Base-by-base conservation (phyloP, 2,888 invertebrate genomes). In the Amaurobius ferox region DNA sequence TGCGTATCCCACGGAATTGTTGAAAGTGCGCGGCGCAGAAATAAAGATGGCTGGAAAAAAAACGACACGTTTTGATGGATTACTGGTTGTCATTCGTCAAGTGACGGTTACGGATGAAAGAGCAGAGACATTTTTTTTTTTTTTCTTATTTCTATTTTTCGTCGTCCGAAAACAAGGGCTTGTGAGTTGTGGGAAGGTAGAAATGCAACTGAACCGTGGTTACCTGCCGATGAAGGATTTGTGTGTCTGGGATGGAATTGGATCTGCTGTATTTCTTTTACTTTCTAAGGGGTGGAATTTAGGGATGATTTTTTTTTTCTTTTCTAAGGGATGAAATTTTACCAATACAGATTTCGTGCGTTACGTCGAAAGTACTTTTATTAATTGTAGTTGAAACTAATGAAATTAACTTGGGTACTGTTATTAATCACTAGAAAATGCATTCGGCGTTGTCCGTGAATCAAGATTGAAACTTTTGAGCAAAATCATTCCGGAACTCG, bases 51-150 rank as follows among this genome's bases (percentile, higher is more conserved):
- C 11, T 5, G 2, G 23, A 23, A 19, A 55, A 55, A 55, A 55
- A 55, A 55, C 55, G 55, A 55, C 55, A 55, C 19, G 19, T 71
- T 85, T 85, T 85, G 83, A 85, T 85, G 83, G 83, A 85, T 85
- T 72, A 71, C 55, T 32, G 83, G 71, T 71, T 85, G 83, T 78
- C 83, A 83, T 73, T 67, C 80, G 80, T 66, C 62, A 76, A 83
- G 64, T 26, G 76, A 62, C 64, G 81, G 77, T 66, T 35, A 55
- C 71, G 83, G 77, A 76, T 72, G 83, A 48, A 19, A 48, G 66
- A 61, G 5, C 64, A 30, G 70, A 44, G 68, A 68, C 40, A 68
- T 23, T 23, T 23, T 55, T 55, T 55, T 55, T 23, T 55, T 55
- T 11, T 44, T 44, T 44, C 16, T 44, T 11, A 16, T n/a, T 6